phyloP scores from a whole-genome alignment of 35 echinoderm and acorn worm genomes.

The Acanthaster planci region DNA sequence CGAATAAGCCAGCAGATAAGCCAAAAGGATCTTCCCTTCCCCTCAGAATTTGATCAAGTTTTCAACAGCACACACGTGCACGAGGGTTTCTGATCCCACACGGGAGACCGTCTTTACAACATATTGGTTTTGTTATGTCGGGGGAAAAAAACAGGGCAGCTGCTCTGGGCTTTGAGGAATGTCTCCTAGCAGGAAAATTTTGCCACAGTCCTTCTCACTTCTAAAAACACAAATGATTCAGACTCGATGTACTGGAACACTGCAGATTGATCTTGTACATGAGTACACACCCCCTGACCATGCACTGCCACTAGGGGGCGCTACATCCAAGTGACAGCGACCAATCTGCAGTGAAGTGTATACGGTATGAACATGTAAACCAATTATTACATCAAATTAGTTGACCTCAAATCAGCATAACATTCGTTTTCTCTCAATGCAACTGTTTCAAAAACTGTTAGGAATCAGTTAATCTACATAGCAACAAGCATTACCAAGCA shows the following conservation, averaged over 20 bases:
- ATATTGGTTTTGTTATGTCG: too few species aligned
- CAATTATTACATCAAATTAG: neutral
- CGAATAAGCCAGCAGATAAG: too few species aligned
- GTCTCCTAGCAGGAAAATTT: too few species aligned
- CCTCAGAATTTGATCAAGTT: too few species aligned
- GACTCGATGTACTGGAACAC: neutral
- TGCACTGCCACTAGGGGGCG: slow-evolving; percentile 22
- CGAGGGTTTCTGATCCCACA: too few species aligned
- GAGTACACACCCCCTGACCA: neutral
- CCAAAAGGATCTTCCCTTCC: too few species aligned
- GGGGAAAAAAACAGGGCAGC: too few species aligned
- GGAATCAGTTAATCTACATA: slow-evolving; percentile 29
- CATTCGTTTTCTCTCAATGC: neutral
- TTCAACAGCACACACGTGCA: too few species aligned
- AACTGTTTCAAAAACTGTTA: slow-evolving; percentile 7
- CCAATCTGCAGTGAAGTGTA: neutral
- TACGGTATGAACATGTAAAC: neutral
- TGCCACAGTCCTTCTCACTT: neutral
- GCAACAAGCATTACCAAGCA: slow-evolving; percentile 7
- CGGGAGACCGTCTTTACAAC: too few species aligned
- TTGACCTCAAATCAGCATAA: slow-evolving; percentile 22
- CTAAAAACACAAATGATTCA: slow-evolving; percentile 14
- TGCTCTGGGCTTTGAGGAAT: too few species aligned
- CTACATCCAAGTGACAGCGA: neutral
- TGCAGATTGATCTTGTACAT: neutral